Conservation (phyloP, 2,888 invertebrate species). For the Himalopsyche kuldschensis region DNA sequence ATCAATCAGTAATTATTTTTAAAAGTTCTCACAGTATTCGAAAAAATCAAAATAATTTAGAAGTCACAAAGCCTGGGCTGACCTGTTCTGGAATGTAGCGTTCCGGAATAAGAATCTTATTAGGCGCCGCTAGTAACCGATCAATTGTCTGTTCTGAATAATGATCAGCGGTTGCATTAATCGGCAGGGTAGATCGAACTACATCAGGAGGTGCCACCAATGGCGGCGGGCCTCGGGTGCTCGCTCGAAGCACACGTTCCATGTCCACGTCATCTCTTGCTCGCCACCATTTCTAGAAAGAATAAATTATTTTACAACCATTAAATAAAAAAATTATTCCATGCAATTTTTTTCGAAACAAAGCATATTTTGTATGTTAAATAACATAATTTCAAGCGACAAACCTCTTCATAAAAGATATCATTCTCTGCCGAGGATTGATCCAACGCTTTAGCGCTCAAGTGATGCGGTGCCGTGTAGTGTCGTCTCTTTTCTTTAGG, state of each 20-base stretch:
- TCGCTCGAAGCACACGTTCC: slow-evolving; percentile 74
- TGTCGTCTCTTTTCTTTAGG: slow-evolving; percentile 84
- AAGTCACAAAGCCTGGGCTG: slow-evolving; percentile 14
- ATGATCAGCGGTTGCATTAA: slow-evolving; percentile 62
- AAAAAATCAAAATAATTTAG: too few species aligned
- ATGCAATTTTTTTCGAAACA: too few species aligned
- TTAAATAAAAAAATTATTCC: too few species aligned
- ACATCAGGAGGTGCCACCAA: slow-evolving; percentile 82
- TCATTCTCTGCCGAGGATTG: slow-evolving; percentile 58
- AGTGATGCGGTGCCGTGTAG: slow-evolving; percentile 81
- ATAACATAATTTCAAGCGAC: background rate
- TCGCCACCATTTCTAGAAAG: slow-evolving; percentile 56
- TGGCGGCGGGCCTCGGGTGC: slow-evolving; percentile 46
- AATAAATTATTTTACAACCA: background rate
- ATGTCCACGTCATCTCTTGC: slow-evolving; percentile 85
- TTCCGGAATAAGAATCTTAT: slow-evolving; percentile 89
- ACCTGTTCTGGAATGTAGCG: slow-evolving; percentile 89
- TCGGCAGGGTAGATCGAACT: slow-evolving; percentile 76
- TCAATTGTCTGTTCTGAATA: slow-evolving; percentile 84
- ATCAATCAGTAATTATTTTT: too few species aligned
- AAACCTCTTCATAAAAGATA: slow-evolving; percentile 51
- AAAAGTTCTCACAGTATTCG: background rate
- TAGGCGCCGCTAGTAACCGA: slow-evolving; percentile 81
- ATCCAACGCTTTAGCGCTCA: slow-evolving; percentile 64
- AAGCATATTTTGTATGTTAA: background rate